Evolutionary conservation across 2,888 invertebrate species (phyloP).

Genomic region (Alsophila aescularia): DNA sequence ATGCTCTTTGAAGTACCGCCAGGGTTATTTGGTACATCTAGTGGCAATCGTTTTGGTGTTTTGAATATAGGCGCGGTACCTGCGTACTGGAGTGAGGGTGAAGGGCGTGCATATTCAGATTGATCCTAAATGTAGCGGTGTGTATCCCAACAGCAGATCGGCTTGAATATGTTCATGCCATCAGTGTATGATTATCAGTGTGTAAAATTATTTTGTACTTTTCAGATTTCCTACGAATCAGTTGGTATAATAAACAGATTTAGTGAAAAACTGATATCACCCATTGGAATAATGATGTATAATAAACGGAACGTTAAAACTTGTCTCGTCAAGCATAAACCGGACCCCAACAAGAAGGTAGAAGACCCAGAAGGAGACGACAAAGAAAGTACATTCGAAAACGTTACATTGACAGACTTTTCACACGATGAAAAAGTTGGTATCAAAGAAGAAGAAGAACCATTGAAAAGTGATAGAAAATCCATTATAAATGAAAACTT

Average conservation of each 20-base stretch:
- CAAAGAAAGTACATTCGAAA: constrained; percentile 31
- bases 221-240: constrained; percentile 48
- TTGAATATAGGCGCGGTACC: no score
- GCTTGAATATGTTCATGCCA: no score
- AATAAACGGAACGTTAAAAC: constrained; percentile 45
- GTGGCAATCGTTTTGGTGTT: no score
- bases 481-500: constrained; percentile 1
- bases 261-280: constrained; percentile 45
- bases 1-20: no score
- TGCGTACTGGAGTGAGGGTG: no score
- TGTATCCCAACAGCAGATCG: no score
- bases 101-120: no score
- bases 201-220: neutral
- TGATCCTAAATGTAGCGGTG: no score
- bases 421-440: constrained; percentile 13
- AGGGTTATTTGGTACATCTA: no score
- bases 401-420: constrained; percentile 22
- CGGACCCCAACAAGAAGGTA: constrained; percentile 8
- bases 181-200: neutral
- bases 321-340: constrained; percentile 36
- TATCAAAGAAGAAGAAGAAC: constrained; percentile 14
- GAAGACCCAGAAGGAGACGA: constrained; percentile 22
- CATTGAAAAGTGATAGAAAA: constrained; percentile 1
- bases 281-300: constrained; percentile 43
- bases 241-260: constrained; percentile 50